A percentile compares a stretch with the other conserved stretches of the same genome.
These are phyloP conservation scores for Drosophila kanapiae DNA, from an alignment of 1,140 invertebrate genomes.

Conservation along the genomic window DNA sequence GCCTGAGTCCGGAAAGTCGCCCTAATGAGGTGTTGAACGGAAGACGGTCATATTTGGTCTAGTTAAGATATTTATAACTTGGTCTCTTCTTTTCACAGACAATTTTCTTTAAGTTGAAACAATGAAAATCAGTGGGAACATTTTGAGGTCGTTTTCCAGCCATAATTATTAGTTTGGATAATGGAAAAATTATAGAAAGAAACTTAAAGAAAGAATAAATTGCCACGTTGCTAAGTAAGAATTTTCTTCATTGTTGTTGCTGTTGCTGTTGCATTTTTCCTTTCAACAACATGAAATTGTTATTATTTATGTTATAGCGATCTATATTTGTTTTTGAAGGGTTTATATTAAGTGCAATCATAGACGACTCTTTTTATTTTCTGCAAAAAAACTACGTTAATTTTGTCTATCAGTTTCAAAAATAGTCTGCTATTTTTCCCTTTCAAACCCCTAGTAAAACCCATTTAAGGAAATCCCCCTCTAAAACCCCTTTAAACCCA, in stretches of 20 bases:
- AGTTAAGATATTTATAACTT: slow-evolving; percentile 57
- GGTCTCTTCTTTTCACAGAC: slow-evolving; percentile 19
- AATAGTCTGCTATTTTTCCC: background rate
- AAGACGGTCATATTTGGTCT: slow-evolving; percentile 53
- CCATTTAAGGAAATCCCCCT: background rate
- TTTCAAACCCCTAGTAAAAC: background rate
- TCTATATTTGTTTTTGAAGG: no score
- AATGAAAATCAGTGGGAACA: slow-evolving; percentile 33
- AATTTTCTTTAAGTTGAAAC: slow-evolving; percentile 18
- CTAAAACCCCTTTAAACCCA: slow-evolving; percentile 1
- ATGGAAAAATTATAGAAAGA: background rate
- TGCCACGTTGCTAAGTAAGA: background rate
- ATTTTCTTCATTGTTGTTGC: background rate
- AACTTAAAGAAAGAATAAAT: background rate
- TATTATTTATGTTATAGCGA: no score
- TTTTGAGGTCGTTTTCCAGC: slow-evolving; percentile 9
- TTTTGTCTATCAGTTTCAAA: no score
- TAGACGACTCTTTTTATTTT: no score
- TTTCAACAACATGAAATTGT: no score
- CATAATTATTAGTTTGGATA: slow-evolving; percentile 3
- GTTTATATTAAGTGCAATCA: no score
- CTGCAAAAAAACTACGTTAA: no score
- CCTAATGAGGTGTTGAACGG: slow-evolving; percentile 76
- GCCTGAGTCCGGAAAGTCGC: slow-evolving; percentile 42
- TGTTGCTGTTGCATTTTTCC: no score